Evolutionary conservation across 2,888 invertebrate species (phyloP).

Genomic region (Andrena camellia): DNA sequence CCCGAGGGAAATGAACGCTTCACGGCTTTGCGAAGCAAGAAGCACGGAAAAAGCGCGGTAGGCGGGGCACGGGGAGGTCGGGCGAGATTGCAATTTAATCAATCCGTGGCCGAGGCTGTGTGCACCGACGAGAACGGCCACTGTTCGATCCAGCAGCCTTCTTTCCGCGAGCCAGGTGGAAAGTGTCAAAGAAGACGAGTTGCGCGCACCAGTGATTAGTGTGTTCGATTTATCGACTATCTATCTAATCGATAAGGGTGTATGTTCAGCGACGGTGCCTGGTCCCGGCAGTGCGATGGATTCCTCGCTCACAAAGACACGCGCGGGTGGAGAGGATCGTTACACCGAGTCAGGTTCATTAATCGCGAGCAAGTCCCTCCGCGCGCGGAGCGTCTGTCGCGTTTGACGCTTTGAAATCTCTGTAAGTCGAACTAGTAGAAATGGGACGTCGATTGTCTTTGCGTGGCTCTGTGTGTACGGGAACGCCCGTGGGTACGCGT

Average conservation of each 20-base stretch:
- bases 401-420: slow-evolving; percentile 51
- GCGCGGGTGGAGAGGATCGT: neutral
- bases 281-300: slow-evolving; percentile 19
- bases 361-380: slow-evolving; percentile 35
- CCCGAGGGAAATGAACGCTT: slow-evolving; percentile 44
- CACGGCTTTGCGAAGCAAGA: slow-evolving; percentile 21
- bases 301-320: slow-evolving; percentile 29
- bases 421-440: slow-evolving; percentile 24
- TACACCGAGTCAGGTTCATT: slow-evolving; percentile 45
- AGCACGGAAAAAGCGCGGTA: neutral
- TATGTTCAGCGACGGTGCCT: slow-evolving; percentile 16
- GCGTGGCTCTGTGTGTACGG: neutral
- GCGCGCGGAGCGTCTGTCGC: slow-evolving; percentile 10
- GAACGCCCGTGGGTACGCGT: neutral
- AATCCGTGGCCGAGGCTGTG: slow-evolving; percentile 43
- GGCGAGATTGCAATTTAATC: slow-evolving; percentile 64
- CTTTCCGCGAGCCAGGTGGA: neutral
- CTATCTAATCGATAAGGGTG: slow-evolving; percentile 45
- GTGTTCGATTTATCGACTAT: slow-evolving; percentile 44
- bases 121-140: slow-evolving; percentile 34
- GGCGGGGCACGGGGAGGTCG: neutral
- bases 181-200: slow-evolving; percentile 48
- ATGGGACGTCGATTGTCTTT: slow-evolving; percentile 31
- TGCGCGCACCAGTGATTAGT: slow-evolving; percentile 24
- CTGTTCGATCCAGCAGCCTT: slow-evolving; percentile 36